Base-by-base conservation (phyloP, 2,797 vertebrate genomes). In the Hafferia zeledoni region DNA sequence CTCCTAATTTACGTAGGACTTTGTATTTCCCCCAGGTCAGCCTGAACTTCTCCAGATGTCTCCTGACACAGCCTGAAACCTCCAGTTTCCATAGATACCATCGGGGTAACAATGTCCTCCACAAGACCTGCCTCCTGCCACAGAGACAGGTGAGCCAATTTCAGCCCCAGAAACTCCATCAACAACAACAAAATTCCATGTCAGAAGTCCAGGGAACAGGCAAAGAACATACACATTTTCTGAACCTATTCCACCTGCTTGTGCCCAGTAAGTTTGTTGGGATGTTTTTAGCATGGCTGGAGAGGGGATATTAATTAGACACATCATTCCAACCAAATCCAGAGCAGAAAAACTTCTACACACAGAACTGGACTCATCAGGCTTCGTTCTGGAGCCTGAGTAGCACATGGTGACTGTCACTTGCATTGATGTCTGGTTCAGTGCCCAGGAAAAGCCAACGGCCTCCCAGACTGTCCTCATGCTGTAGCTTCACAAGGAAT, bases 1-100 rank as follows among this genome's bases (percentile, higher is more conserved):
- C 23, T 94, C 67, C 75, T 81, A 50, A 90, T 86, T 83, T 90
- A 72, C 79, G 43, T 56, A 25, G 35, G 31, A 39, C 28, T 80
- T 77, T 37, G 15, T 59, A 69, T 86, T 89, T 95, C 70, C 93
- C 80, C 39, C 25, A 82, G 52, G 55, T 72, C 67, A 82, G 39
- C 65, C 61, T 47, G 74, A 65, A 75, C 61, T 75, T 80, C 67
- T 87, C 41, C 80, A 61, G 69, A 46, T 77, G 47, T 37, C 71
- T 82, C 70, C 69, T 79, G 78, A 46, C 56, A 33, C 28, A 79
- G 67, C 41, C 71, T 30, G 60, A 63, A 92, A 33, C 23, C 59
- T 83, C 52, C 71, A 28, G 18, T 33, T 80, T 56, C 59, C 37
- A 16, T 3, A 15, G 47, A 11, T 25, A 44, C 24, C 28, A 3